Evolutionary conservation across 2,888 invertebrate genomes (phyloP), one percentile per base, ranked within the genome.

Genomic region (Aphodius sticticus): DNA sequence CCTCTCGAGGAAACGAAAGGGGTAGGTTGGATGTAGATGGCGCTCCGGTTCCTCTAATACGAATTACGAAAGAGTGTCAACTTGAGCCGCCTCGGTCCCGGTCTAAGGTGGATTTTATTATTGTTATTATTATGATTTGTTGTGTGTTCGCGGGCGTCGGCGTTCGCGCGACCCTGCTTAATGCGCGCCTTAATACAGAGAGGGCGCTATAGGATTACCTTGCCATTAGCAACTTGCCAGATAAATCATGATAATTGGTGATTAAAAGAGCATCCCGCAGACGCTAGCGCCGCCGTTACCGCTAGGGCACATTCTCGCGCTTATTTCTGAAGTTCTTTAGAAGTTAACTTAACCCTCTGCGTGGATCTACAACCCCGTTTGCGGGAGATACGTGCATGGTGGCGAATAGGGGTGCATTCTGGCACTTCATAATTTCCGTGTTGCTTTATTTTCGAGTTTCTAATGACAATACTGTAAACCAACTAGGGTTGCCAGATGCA

Each of bases 211-310:
- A 36, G 74, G 74, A 74, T 74, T 74, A 74, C 74, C 36, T 35
- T 37, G 36, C 74, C 74, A 74, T 74, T 74, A 74, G 74, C 74
- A 74, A 74, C 36, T 74, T 74, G 74, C 74, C 36, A 37, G 37
- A 74, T 74, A 74, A 74, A 74, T 74, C 74, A 74, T 74, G 37
- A 74, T 74, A 74, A 74, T 74, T 74, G 74, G 74, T 74, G 74
- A 74, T 74, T 74, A 74, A 74, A 74, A 36, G 36, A 37, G n/a
- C 74, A 35, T 35, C 36, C 26, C 12, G 16, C 26, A 71, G 16
- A 35, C 16, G 71, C 15, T 3, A 3, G 69, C 69, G 69, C 26
- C 12, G 53, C 53, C 12, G 53, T 53, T 53, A 7, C 9, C 12
- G 53, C 12, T 53, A 12, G 9, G 12, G 53, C 53, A 53, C 53